Evolutionary conservation across 2,888 invertebrate genomes (phyloP), one percentile per base, ranked within the genome.

Genomic region (Tiliacea aurago): DNA sequence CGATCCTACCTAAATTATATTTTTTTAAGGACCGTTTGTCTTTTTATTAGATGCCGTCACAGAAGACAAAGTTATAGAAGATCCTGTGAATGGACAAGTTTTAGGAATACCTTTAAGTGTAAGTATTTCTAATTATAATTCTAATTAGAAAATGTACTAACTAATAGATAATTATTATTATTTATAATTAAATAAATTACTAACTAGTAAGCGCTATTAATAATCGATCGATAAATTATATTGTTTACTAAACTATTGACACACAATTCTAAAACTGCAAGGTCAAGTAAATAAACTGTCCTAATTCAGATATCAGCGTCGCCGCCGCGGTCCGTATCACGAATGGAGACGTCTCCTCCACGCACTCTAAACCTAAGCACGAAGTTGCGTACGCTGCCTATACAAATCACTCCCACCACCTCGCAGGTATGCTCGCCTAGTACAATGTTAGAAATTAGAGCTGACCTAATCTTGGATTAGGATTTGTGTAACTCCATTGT

Each of bases 41-140:
- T 56, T 33, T 49, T 49, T 76, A 41, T 71, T 78, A 94, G 94
- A 95, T 89, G 85, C 91, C 67, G 90, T 89, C 71, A 83, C 88
- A 66, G 95, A 95, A 79, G 95, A 95, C 61, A 94, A 93, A 86
- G 93, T 93, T 70, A 90, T 90, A 84, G 94, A 95, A 78, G 94
- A 93, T 63, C 90, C 88, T 86, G 86, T 93, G 51, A 96, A 94
- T 85, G 95, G 94, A 73, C 95, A 94, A 90, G 91, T 95, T 83
- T 88, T 95, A 92, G 95, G 96, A 92, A 94, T 95, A 85, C 94
- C 95, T 84, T 90, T 95, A 89, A 95, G 92, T 93, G 96, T 96
- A 91, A 95, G 96, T 95, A 79, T 66, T 43, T 61, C 10, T 49
- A 28, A 43, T 49, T 43, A 9, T 51, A 28, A 65, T 47, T 43